Evolutionary conservation across 2,888 invertebrate species (phyloP), one percentile per base, ranked within the genome.

Genomic region (Spisula solida): DNA sequence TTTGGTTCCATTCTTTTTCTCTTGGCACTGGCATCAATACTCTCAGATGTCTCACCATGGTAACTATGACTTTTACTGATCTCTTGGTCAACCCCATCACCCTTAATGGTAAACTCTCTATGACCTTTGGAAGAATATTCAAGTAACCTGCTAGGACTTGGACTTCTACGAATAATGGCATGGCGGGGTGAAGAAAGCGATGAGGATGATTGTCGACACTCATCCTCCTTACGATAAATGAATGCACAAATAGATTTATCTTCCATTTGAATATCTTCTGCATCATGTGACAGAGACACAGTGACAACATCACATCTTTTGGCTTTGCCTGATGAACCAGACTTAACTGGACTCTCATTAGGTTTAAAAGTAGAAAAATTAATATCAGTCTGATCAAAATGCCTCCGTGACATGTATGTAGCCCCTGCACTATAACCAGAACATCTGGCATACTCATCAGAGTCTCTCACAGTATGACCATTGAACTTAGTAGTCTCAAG

Each of bases 331-430:
- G 84, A 86, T 20, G 90, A 85, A 6, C 86, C 82, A 31, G 82
- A 82, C 56, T 82, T 78, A 10, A 41, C 55, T 29, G 92, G 91
- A 81, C 91, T 92, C 14, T 92, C 92, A 10, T 87, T 82, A 56
- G 94, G 94, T 89, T 94, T 94, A 81, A 94, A 94, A 31, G 94
- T 94, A 0, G 94, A 92, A 87, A 94, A 94, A 18, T 93, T 90
- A n/a, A 92, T 78, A 25, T 92, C 91, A 83, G 78, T 51, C 20
- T 81, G 84, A 51, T 88, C 60, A 86, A 56, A 88, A 31, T 70
- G 34, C 31, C 51, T n/a, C 41, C 51, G 16, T 25, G 66, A 70
- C 31, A 48, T 20, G 47, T 29, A 47, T 14, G 51, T 29, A 31
- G 66, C 83, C 31, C 75, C 47, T 10, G 51, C 75, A 83, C 75